Conservation (phyloP, 2,888 invertebrate genomes). For the Parnassius apollo region DNA sequence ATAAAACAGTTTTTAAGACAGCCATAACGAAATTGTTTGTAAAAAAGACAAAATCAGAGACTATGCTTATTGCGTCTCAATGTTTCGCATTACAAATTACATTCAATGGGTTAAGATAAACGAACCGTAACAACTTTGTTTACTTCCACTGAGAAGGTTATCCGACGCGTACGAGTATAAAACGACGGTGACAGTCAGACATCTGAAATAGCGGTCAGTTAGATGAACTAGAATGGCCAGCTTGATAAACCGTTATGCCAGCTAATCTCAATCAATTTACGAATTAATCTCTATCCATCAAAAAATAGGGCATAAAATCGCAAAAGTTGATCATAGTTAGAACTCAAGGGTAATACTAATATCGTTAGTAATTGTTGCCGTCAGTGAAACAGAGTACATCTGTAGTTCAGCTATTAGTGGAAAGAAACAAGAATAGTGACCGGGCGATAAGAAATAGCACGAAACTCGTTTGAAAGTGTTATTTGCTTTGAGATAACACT, state of each 20-base stretch:
- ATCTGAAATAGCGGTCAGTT: constrained; percentile 62
- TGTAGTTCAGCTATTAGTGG: constrained; percentile 7
- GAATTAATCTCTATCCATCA: constrained; percentile 38
- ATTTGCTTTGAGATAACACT: constrained; percentile 9
- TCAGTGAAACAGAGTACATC: constrained; percentile 6
- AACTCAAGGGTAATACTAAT: background rate
- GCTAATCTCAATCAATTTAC: constrained; percentile 63
- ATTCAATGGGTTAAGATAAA: constrained; percentile 6
- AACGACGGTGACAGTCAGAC: constrained; percentile 18
- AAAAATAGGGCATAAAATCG: constrained; percentile 32
- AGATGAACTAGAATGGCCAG: constrained; percentile 71
- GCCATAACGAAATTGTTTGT: too few relatives aligned
- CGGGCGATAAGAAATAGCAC: constrained; percentile 12
- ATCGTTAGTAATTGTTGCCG: constrained; percentile 4
- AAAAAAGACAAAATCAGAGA: too few relatives aligned
- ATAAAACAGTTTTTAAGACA: too few relatives aligned
- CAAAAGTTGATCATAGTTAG: background rate
- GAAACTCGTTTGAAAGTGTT: constrained; percentile 23
- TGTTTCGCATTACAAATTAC: background rate
- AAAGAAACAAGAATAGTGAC: constrained; percentile 16
- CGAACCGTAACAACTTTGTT: constrained; percentile 13
- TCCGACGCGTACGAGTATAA: constrained; percentile 1
- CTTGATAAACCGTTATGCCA: constrained; percentile 64
- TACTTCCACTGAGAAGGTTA: constrained; percentile 11
- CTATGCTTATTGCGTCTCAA: background rate